Evolutionary conservation across 2,113 vertebrate species (phyloP), one percentile per base, ranked within the genome.

Genomic region (Pteruthius melanotis): DNA sequence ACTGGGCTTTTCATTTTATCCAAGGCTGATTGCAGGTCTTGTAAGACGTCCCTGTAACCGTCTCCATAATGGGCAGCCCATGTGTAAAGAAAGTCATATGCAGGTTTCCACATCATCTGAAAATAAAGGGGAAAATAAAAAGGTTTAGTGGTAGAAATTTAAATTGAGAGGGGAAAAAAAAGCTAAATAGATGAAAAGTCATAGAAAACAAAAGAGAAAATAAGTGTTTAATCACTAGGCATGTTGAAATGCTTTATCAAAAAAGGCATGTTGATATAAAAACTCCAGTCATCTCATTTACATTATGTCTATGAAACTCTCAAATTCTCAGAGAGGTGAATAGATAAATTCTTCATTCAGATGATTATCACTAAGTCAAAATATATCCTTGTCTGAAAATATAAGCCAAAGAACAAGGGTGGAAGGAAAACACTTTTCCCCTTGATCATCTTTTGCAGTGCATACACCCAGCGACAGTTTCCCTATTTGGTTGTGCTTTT

Each of bases 81-180:
- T 0, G 98, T 98, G 79, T 99, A 99, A 21, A 99, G 98, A 95
- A 99, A 99, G 96, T 99, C 99, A 93, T 99, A 99, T 20, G 99
- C 99, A 91, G 99, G 99, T 90, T 99, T 99, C 99, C 99, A 99
- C 99, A 99, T 99, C 57, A 98, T 98, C 99, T 99, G 91, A 28
- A 97, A 89, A 78, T 40, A 75, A 84, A 91, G 11, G 30, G 28
- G n/a, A 39, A 39, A 68, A 27, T n/a, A 27, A 53, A 63, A 15
- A n/a, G 1, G 28, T 50, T 87, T 76, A 28, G 1, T 26, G 49
- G 2, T 7, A 92, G 47, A 90, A 81, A 83, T 13, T 54, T 20
- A 75, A 75, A 59, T 24, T 44, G 16, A 49, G 19, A 14, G 21
- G 40, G 13, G 12, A 0, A 26, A 69, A 28, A 44, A 59, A 2